Conservation (phyloP, 53 echinoderm and acorn worm species). For the Zoroaster sp. region DNA sequence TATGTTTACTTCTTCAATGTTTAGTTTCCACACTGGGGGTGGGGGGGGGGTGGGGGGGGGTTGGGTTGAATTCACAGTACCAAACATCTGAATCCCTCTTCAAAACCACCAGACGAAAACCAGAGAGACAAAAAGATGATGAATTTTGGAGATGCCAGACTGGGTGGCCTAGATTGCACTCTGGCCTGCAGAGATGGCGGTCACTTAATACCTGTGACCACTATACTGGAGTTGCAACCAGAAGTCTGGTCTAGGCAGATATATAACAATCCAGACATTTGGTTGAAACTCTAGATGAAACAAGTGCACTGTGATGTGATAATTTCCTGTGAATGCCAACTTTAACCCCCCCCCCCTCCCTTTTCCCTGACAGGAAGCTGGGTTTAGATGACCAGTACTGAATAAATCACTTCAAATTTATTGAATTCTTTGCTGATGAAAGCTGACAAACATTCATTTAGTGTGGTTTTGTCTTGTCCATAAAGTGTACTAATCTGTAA, state of each 20-base stretch:
- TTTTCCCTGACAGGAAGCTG: too few relatives aligned
- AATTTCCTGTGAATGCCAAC: too few relatives aligned
- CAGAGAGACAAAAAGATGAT: not conserved
- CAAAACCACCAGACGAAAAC: not conserved
- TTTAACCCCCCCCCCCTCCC: too few relatives aligned
- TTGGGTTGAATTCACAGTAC: not conserved
- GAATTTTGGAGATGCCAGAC: constrained; percentile 28
- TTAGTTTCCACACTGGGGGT: not conserved
- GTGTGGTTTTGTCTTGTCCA: too few relatives aligned
- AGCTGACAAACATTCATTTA: too few relatives aligned
- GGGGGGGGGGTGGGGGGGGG: not conserved
- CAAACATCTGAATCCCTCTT: too few relatives aligned
- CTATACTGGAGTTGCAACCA: not conserved
- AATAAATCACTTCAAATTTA: too few relatives aligned
- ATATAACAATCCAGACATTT: not conserved
- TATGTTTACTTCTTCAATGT: not conserved
- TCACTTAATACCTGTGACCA: not conserved
- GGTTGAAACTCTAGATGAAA: not conserved
- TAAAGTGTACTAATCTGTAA: too few relatives aligned
- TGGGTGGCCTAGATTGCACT: not conserved
- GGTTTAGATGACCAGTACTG: too few relatives aligned
- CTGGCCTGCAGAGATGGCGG: not conserved
- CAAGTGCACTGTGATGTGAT: not conserved
- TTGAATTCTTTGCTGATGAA: too few relatives aligned
- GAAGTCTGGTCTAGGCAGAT: not conserved